Evolutionary conservation across 2,113 vertebrate genomes (phyloP).

Genomic region (Gasterosteus nipponicus): DNA sequence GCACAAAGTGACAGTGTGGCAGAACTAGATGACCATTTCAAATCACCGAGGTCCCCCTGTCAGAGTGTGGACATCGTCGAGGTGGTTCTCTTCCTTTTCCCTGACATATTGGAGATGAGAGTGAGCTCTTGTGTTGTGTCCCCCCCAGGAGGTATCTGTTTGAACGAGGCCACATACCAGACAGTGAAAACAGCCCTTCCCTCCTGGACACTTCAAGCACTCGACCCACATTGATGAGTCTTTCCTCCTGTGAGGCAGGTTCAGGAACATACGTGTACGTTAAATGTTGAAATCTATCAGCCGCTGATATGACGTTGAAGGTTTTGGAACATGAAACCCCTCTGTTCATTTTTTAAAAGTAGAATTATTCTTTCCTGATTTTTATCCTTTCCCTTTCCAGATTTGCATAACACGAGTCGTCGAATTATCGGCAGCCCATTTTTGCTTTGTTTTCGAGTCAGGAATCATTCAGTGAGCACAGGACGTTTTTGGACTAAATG

Average conservation of each 20-base stretch:
- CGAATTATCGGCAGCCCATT: neutral
- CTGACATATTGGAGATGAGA: constrained; percentile 35
- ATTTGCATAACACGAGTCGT: constrained; percentile 5
- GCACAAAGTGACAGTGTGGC: neutral
- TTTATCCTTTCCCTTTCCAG: neutral
- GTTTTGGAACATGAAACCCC: neutral
- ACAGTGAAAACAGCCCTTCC: constrained; percentile 21
- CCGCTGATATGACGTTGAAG: neutral
- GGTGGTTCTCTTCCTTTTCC: constrained; percentile 5
- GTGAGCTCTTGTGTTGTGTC: constrained; percentile 23
- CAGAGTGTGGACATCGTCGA: neutral
- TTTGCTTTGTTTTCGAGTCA: constrained; percentile 1
- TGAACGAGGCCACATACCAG: constrained; percentile 33
- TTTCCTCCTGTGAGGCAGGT: no score
- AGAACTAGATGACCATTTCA: neutral
- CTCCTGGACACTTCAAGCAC: constrained; percentile 42
- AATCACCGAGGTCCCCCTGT: neutral
- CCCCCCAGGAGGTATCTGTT: constrained; percentile 18
- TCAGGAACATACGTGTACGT: neutral
- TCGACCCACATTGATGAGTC: constrained; percentile 31
- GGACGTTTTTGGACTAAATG: neutral
- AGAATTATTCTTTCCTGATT: neutral
- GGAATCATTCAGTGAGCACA: neutral
- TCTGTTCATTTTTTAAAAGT: constrained; percentile 7
- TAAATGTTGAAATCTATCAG: neutral